These are phyloP conservation scores for cattle (Bos taurus) DNA, from an alignment of 2,113 vertebrate genomes.

Conservation along the genomic window DNA sequence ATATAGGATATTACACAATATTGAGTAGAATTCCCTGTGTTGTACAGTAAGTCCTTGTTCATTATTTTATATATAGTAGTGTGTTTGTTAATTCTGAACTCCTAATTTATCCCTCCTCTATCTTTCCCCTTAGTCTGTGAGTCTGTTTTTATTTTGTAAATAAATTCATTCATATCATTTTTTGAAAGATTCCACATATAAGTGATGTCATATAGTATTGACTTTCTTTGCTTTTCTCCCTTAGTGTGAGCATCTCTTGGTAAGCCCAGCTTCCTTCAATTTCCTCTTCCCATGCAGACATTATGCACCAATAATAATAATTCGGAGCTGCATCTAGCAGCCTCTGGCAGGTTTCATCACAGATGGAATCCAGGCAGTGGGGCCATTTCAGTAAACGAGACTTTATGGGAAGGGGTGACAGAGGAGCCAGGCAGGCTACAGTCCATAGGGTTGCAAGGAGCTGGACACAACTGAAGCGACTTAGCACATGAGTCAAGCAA, in stretches of 20 bases:
- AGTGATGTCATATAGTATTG: background rate
- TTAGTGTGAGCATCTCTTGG: background rate
- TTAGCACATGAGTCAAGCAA: background rate
- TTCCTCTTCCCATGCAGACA: background rate
- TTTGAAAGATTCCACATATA: background rate
- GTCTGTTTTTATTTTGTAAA: background rate
- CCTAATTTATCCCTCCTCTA: background rate
- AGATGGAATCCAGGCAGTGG: background rate
- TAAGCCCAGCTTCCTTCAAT: background rate
- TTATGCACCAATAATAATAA: background rate
- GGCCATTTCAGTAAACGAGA: background rate
- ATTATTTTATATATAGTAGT: background rate
- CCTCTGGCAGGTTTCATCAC: background rate
- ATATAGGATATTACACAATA: background rate
- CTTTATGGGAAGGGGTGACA: background rate
- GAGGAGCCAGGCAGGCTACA: background rate
- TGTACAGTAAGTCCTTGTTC: background rate
- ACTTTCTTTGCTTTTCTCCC: background rate
- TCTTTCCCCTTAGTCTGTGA: background rate
- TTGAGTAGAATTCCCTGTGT: background rate
- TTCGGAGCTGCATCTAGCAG: background rate
- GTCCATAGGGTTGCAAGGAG: background rate
- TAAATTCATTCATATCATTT: background rate
- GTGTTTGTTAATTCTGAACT: background rate
- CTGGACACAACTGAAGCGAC: background rate